Percentiles rank a stretch among this genome's conserved stretches.
phyloP scores from a whole-genome alignment of 2,888 invertebrate species.

The Campoplex capitator region DNA sequence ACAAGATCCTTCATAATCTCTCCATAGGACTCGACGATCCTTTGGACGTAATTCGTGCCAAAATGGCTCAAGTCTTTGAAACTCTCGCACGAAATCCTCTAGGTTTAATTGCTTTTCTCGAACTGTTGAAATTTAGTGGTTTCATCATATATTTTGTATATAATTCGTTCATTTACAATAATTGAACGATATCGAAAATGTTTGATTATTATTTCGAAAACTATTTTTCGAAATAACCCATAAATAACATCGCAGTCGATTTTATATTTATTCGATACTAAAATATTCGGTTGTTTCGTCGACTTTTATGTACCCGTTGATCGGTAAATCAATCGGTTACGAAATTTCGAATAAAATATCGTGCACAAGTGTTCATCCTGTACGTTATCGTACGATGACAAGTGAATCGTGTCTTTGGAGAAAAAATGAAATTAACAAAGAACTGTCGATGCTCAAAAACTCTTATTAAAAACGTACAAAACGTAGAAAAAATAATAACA shows the following conservation, averaged over 20 bases:
- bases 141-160: neutral
- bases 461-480: no score
- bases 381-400: neutral
- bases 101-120: conserved; percentile 58
- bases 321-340: neutral
- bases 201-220: neutral
- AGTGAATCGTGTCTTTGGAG: neutral
- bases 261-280: neutral
- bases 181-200: neutral
- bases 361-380: neutral
- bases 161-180: neutral
- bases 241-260: neutral
- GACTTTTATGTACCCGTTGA: neutral
- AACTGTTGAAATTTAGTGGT: neutral
- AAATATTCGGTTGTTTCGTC: neutral
- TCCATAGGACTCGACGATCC: conserved; percentile 79
- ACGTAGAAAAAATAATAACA: neutral
- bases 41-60: conserved; percentile 80
- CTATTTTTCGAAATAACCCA: neutral
- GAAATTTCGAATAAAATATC: neutral
- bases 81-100: conserved; percentile 78
- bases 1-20: conserved; percentile 80
- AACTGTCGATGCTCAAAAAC: neutral
- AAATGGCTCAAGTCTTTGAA: conserved; percentile 83
- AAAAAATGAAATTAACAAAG: neutral